A percentile compares a stretch with the other conserved stretches of the same genome.
Conservation (phyloP, 2,797 vertebrate species). For the Sebastes variabilis region DNA sequence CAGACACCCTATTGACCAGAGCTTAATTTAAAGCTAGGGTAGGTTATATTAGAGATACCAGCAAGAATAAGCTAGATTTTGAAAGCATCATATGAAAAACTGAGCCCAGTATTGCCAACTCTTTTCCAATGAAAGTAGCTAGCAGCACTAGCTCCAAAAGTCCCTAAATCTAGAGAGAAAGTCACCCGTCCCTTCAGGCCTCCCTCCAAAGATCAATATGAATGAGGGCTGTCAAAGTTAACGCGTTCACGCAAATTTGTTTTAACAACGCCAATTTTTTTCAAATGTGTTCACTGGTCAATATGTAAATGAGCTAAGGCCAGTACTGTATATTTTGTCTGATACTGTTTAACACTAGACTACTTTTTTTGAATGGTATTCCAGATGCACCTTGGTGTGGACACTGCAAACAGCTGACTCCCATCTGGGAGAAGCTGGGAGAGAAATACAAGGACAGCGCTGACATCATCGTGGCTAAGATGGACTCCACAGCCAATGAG, state of each 20-base stretch:
- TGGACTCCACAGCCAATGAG: slow-evolving; percentile 98
- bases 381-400: slow-evolving; percentile 98
- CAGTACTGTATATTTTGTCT: neutral
- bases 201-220: too few relatives aligned
- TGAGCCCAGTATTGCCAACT: neutral
- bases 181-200: too few relatives aligned
- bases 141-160: too few relatives aligned
- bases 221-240: too few relatives aligned
- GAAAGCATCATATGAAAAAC: neutral
- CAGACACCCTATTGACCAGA: neutral
- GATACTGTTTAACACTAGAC: neutral
- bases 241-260: too few relatives aligned
- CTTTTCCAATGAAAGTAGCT: neutral
- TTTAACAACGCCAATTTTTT: too few relatives aligned
- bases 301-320: neutral
- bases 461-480: slow-evolving; percentile 91
- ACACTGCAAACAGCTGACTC: slow-evolving; percentile 97
- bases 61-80: neutral
- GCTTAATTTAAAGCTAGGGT: neutral
- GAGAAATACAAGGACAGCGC: slow-evolving; percentile 90
- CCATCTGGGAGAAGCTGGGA: slow-evolving; percentile 97
- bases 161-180: too few relatives aligned
- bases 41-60: neutral
- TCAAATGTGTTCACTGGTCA: neutral
- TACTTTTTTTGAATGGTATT: neutral